A percentile compares a stretch with the other conserved stretches of the same genome.
phyloP scores from a whole-genome alignment of 2,113 vertebrate genomes.

The Phoxinus phoxinus region DNA sequence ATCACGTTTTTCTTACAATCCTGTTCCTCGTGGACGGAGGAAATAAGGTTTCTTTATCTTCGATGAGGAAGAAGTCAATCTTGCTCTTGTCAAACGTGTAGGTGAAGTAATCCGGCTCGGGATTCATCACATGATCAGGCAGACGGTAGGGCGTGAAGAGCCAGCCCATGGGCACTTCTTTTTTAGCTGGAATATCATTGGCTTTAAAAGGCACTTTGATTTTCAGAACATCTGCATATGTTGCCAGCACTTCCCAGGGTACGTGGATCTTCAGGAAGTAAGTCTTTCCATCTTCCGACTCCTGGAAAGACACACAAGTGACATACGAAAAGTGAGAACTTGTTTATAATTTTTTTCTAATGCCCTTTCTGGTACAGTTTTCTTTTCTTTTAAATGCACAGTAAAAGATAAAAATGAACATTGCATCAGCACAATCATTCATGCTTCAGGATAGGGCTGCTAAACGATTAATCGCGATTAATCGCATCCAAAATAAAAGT shows the following conservation, averaged over 20 bases:
- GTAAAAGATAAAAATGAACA: neutral
- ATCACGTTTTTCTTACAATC: slow-evolving; percentile 80
- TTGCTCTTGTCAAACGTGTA: slow-evolving; percentile 88
- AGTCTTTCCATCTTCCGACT: slow-evolving; percentile 90
- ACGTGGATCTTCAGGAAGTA: slow-evolving; percentile 96
- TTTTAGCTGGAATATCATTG: slow-evolving; percentile 79
- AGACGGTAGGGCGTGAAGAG: slow-evolving; percentile 81
- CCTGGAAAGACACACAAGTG: slow-evolving; percentile 69
- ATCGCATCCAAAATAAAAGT: too few species aligned
- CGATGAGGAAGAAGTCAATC: slow-evolving; percentile 91
- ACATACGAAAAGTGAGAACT: neutral
- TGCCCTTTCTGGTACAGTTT: neutral
- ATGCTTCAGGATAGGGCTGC: neutral
- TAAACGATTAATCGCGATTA: too few species aligned
- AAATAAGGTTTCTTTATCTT: slow-evolving; percentile 87
- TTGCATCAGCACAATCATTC: neutral
- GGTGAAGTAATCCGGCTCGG: slow-evolving; percentile 89
- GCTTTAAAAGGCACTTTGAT: slow-evolving; percentile 92
- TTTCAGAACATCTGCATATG: slow-evolving; percentile 90
- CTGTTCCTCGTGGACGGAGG: slow-evolving; percentile 91
- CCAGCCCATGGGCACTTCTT: slow-evolving; percentile 78
- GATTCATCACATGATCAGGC: slow-evolving; percentile 81
- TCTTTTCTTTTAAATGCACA: neutral
- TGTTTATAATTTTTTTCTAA: neutral
- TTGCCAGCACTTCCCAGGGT: slow-evolving; percentile 91